phyloP scores from a whole-genome alignment of 1,140 invertebrate species.

The Choristoneura fumiferana region DNA sequence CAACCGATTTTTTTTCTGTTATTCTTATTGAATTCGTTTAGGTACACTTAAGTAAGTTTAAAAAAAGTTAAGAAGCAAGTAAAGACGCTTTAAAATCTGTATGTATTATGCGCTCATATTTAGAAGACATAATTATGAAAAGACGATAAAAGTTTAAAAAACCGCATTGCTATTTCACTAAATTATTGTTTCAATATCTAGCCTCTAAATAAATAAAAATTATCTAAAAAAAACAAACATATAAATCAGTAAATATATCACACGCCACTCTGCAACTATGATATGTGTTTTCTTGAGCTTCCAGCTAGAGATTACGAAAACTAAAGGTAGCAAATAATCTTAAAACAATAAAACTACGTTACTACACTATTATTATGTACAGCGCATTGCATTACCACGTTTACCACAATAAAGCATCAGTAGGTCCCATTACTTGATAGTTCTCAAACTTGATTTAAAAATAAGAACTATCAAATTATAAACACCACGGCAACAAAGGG shows the following conservation, averaged over 20 bases:
- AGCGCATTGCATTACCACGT: not conserved
- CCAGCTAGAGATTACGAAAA: slow-evolving; percentile 58
- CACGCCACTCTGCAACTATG: slow-evolving; percentile 37
- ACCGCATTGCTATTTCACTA: not conserved
- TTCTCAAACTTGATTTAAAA: no score
- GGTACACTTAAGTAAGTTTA: not conserved
- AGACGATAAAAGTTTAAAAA: no score
- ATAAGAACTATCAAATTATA: not conserved
- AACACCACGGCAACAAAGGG: not conserved
- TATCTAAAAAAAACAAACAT: not conserved
- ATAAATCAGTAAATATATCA: not conserved
- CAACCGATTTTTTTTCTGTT: not conserved
- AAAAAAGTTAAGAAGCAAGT: not conserved
- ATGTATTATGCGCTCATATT: no score
- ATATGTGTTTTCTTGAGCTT: slow-evolving; percentile 71
- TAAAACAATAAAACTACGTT: slow-evolving; percentile 29
- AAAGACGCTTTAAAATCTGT: no score
- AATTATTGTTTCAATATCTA: not conserved
- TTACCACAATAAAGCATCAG: not conserved
- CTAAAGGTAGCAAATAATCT: slow-evolving; percentile 37
- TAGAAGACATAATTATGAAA: no score
- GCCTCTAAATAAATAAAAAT: slow-evolving; percentile 4
- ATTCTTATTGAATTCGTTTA: not conserved
- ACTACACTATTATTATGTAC: slow-evolving; percentile 14
- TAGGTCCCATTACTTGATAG: no score